Base-by-base conservation (phyloP, 2,888 invertebrate species). In the Petrophora chlorosata region DNA sequence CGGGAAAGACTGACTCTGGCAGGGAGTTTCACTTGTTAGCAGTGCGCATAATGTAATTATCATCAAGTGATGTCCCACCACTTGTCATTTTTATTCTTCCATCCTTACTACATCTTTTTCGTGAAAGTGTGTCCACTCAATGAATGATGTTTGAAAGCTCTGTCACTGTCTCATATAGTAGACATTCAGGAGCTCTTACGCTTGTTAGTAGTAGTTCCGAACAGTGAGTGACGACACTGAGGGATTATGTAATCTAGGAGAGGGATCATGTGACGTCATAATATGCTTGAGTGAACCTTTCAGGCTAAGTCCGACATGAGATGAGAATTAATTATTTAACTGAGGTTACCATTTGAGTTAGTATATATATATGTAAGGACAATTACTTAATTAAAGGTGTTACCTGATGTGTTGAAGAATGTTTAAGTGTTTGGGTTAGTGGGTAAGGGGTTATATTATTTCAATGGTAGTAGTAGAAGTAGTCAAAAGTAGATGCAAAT, bases 191-290 rank as follows among this genome's bases (percentile, higher is more conserved):
- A 23, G 15, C 35, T 43, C 34, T 29, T 28, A 43, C 28, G 22
- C 29, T 17, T 16, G 17, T 35, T 16, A 16, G 14, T 30, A 44
- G 29, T 35, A 9, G 14, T 22, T 5, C 7, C 30, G 23, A 44
- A 30, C 44, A 44, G 36, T 44, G 36, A 29, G n/a, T 44, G 23
- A 44, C 36, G 10, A 30, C 28, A 43, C 10, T 12, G 16, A 44
- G 12, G 30, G 36, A 36, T 36, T 44, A 44, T 16, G 44, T 44
- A 44, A 44, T 30, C 35, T 44, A 44, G 44, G 17, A 19, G 43
- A 43, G 10, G 33, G 33, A 42, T 42, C n/a, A 34, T 29, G 13
- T 43, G 43, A 26, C 36, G 29, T 36, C 30, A 30, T 44, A 36
- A 34, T 35, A 43, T 9, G 26, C 26, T 17, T 7, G 12, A 23